These are phyloP conservation scores for Solenodon paradoxus DNA, from an alignment of 2,113 vertebrate species.

Conservation along the genomic window DNA sequence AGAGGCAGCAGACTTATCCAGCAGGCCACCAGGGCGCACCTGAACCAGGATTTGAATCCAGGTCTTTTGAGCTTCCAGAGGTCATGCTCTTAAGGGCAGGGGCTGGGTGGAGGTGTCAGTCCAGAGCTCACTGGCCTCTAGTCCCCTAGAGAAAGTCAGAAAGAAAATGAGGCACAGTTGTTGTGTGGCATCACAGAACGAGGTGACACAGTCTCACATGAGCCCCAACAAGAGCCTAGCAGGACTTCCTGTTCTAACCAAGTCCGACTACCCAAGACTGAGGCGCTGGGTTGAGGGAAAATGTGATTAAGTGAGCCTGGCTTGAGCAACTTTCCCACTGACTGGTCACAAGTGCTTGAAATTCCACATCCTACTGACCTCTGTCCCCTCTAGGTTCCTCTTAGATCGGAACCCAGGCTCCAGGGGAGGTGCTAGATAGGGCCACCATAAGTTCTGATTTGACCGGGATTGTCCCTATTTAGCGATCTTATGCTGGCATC, in stretches of 20 bases:
- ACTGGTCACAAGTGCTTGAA: background rate
- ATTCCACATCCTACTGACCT: background rate
- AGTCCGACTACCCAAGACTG: background rate
- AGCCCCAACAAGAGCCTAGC: background rate
- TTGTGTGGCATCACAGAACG: background rate
- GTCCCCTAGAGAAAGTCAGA: background rate
- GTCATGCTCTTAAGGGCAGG: background rate
- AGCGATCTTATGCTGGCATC: too few species aligned
- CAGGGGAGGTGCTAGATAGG: background rate
- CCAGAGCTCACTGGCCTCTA: background rate
- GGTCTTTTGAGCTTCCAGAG: background rate
- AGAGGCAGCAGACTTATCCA: too few species aligned
- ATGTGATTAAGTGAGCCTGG: background rate
- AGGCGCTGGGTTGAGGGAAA: background rate
- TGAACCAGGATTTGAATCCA: background rate
- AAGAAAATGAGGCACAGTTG: background rate
- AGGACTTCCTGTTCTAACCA: slow-evolving; percentile 44
- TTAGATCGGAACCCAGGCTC: background rate
- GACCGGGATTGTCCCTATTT: too few species aligned
- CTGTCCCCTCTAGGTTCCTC: background rate
- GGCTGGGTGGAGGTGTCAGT: too few species aligned
- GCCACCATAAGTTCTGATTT: too few species aligned
- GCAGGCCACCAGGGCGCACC: too few species aligned
- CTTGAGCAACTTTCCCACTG: background rate
- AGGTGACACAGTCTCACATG: slow-evolving; percentile 52